Evolutionary conservation across 1,140 invertebrate genomes (phyloP).

Genomic region (Pseudomyrmex cubaensis): DNA sequence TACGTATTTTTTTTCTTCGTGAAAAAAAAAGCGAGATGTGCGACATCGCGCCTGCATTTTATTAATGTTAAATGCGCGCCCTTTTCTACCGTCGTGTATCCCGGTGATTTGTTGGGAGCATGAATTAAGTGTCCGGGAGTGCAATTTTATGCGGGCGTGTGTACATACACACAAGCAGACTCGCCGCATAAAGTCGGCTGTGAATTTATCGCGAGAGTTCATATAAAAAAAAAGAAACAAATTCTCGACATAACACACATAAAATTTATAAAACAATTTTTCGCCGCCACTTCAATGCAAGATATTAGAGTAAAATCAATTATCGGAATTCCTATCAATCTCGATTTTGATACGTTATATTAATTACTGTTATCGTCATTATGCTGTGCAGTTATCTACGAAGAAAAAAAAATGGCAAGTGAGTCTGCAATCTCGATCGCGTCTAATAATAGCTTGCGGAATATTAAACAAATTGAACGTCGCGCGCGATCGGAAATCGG

Average conservation of each 20-base stretch:
- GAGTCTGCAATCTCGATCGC: neutral
- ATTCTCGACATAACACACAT: no score
- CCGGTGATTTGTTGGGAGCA: constrained; percentile 2
- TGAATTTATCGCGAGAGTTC: neutral
- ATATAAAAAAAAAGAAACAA: no score
- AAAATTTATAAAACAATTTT: neutral
- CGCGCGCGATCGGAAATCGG: constrained; percentile 36
- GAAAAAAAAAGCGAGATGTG: constrained; percentile 1
- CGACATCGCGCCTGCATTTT: constrained; percentile 26
- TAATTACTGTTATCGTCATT: neutral
- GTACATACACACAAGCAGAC: neutral
- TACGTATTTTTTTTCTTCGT: neutral
- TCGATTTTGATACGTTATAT: neutral
- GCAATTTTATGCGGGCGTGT: constrained; percentile 23
- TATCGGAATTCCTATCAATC: constrained; percentile 4
- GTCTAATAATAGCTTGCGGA: neutral
- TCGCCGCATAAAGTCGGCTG: neutral
- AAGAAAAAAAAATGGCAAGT: neutral
- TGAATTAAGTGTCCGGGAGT: constrained; percentile 14
- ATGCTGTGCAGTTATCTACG: neutral
- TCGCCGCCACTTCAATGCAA: neutral
- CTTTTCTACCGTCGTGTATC: neutral
- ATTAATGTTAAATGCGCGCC: constrained; percentile 28
- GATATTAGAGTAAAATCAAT: constrained; percentile 1
- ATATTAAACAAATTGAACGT: constrained; percentile 38